Percentiles rank a stretch among this genome's conserved stretches.
Conservation (phyloP, 2,113 vertebrate species). For the Alethe diademata region DNA sequence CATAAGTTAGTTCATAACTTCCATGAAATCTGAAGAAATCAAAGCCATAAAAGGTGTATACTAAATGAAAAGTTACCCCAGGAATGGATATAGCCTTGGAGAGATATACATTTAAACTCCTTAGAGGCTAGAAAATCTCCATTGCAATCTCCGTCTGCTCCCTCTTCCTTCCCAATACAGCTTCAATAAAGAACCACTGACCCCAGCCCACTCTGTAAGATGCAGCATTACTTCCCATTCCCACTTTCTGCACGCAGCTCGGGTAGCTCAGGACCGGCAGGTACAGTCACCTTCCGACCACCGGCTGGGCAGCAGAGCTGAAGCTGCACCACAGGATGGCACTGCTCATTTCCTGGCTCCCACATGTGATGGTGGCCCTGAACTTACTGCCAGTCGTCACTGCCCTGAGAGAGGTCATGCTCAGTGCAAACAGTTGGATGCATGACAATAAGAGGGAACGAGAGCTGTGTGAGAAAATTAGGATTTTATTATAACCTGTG, state of each 20-base stretch:
- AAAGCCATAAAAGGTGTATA: not conserved
- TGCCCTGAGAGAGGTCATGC: not conserved
- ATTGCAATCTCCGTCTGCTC: not conserved
- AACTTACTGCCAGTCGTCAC: not conserved
- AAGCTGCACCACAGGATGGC: not conserved
- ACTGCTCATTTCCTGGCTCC: not conserved
- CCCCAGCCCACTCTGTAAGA: not conserved
- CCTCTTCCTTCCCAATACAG: not conserved
- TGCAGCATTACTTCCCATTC: not conserved
- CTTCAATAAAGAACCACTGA: not conserved
- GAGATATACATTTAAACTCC: not conserved
- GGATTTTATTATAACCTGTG: not conserved
- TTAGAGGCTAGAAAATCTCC: not conserved
- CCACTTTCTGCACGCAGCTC: not conserved
- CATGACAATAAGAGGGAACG: fast-evolving
- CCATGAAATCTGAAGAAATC: not conserved
- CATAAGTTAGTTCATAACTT: not conserved
- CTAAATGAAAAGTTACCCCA: not conserved
- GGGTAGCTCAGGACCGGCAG: fast-evolving
- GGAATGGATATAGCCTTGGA: not conserved
- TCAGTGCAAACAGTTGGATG: not conserved
- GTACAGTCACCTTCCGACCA: not conserved
- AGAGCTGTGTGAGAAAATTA: not conserved
- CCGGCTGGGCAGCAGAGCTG: not conserved
- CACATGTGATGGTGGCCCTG: not conserved